A percentile compares a stretch with the other conserved stretches of the same genome.
These are phyloP conservation scores for Stenurella melanura DNA, from an alignment of 2,888 invertebrate genomes.

Conservation along the genomic window DNA sequence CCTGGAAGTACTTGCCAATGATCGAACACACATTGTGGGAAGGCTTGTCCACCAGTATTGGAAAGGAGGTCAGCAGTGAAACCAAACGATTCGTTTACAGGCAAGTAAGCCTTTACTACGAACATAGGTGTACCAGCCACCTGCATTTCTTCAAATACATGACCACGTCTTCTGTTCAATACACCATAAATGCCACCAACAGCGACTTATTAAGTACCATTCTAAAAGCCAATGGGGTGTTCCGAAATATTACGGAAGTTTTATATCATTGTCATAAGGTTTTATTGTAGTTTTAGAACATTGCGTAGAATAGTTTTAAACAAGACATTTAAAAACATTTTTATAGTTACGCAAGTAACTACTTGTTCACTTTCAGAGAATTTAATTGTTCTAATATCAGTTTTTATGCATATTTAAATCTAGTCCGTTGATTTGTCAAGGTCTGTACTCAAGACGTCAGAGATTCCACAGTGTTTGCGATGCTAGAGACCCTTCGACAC, in stretches of 20 bases:
- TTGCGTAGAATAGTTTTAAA: too few relatives aligned
- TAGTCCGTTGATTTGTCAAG: conserved; percentile 31
- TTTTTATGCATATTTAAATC: not conserved
- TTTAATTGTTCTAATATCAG: too few relatives aligned
- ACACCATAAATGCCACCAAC: conserved; percentile 99
- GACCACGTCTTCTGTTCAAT: conserved; percentile 96
- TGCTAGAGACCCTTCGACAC: conserved; percentile 77
- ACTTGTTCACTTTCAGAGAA: too few relatives aligned
- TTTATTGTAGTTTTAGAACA: too few relatives aligned
- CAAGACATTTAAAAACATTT: too few relatives aligned
- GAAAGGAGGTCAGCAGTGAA: conserved; percentile 98
- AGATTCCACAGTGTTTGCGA: conserved; percentile 80
- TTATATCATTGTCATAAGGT: too few relatives aligned
- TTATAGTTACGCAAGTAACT: too few relatives aligned
- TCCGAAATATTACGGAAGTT: too few relatives aligned
- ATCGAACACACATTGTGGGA: conserved; percentile 99
- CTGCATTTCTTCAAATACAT: conserved; percentile 97
- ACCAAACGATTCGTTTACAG: conserved; percentile 99
- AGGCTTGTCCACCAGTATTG: conserved; percentile 99
- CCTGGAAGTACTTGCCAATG: conserved; percentile 99
- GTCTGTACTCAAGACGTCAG: conserved; percentile 76
- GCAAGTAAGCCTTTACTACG: conserved; percentile 98
- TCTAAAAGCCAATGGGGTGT: too few relatives aligned
- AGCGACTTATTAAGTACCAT: conserved; percentile 79
- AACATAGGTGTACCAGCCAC: conserved; percentile 99